Conservation (phyloP, 2,113 vertebrate genomes). For the Neoarius graeffei region DNA sequence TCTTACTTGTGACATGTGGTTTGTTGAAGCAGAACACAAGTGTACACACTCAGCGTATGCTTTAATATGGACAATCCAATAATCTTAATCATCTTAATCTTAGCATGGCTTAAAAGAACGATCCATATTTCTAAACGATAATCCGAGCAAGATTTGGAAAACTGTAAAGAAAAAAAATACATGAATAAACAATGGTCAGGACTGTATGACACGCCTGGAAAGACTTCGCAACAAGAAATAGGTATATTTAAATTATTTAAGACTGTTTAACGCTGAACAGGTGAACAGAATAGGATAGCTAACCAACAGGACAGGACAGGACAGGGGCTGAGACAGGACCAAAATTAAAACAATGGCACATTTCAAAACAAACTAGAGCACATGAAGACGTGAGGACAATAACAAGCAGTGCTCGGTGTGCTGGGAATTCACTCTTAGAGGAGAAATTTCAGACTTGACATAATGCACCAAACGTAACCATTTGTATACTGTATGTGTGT, state of each 20-base stretch:
- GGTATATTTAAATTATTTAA: neutral
- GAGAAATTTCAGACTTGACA: neutral
- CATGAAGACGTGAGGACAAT: neutral
- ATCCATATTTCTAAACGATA: neutral
- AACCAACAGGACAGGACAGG: neutral
- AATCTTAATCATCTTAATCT: neutral
- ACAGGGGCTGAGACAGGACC: neutral
- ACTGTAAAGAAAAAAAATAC: neutral
- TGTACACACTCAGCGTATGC: neutral
- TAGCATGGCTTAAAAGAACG: neutral
- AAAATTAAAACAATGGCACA: neutral
- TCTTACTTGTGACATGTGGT: neutral
- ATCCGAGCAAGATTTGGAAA: neutral
- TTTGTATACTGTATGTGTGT: conserved; percentile 9
- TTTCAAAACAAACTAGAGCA: neutral
- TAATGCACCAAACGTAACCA: neutral
- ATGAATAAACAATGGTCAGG: neutral
- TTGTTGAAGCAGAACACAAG: neutral
- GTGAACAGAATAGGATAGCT: neutral
- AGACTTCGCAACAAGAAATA: neutral
- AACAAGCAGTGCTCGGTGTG: neutral
- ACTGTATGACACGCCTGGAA: neutral
- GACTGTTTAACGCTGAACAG: neutral
- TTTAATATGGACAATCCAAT: neutral
- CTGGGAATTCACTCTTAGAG: neutral